Percentiles rank a stretch among this genome's conserved stretches.
Conservation (phyloP, 2,797 vertebrate species). For the Diplodus puntazzo region DNA sequence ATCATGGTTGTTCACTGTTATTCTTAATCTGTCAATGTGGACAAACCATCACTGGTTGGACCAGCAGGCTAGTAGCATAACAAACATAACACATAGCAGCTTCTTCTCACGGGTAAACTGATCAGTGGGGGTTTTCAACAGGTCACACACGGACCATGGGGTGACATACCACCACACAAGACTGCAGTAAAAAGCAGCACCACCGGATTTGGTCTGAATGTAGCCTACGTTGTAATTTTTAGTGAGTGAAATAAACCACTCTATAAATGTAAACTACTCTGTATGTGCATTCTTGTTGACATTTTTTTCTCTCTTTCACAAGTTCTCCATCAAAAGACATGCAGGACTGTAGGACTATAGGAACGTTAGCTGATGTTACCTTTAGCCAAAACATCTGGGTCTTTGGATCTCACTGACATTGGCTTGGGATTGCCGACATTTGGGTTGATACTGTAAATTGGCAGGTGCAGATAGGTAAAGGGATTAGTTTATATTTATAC, state of each 20-base stretch:
- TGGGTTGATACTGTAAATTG: conserved; percentile 78
- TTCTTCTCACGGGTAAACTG: no score
- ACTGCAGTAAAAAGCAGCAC: no score
- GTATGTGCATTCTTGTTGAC: not conserved
- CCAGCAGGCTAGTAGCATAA: no score
- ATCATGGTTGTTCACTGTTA: no score
- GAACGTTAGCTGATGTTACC: conserved; percentile 59
- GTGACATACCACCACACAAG: no score
- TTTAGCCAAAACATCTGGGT: conserved; percentile 71
- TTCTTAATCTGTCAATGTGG: no score
- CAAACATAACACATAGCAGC: no score
- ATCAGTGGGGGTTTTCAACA: no score
- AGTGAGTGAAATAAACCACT: not conserved
- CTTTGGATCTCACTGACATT: conserved; percentile 42
- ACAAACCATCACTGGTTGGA: no score
- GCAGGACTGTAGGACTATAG: not conserved
- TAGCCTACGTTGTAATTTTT: not conserved
- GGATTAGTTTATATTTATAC: not conserved
- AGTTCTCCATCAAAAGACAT: conserved; percentile 5
- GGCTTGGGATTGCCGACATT: conserved; percentile 67
- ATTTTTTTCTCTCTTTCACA: not conserved
- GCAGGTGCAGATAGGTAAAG: not conserved
- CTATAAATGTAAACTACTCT: not conserved
- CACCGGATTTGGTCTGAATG: no score
- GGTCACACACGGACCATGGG: no score